These are phyloP conservation scores for Apteryx mantelli DNA, from an alignment of 2,113 vertebrate species.

Conservation along the genomic window DNA sequence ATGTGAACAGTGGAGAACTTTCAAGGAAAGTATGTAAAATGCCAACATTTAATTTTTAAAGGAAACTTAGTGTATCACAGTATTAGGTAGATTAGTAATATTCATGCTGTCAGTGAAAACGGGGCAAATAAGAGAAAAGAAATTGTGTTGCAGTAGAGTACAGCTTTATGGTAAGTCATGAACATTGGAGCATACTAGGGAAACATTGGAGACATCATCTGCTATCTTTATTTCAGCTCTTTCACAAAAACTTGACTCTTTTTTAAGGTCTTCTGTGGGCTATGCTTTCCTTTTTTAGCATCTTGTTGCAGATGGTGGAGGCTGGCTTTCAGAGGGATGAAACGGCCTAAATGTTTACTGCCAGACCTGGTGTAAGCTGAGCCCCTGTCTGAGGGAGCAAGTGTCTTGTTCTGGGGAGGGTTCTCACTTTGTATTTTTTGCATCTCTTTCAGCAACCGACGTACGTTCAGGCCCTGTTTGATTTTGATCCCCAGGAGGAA, in stretches of 20 bases:
- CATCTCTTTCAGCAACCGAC: constrained; percentile 82
- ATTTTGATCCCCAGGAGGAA: constrained; percentile 99
- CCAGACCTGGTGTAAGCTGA: neutral
- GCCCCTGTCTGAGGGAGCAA: neutral
- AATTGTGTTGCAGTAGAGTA: neutral
- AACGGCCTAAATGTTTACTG: neutral
- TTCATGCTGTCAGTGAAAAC: neutral
- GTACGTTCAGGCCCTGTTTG: constrained; percentile 97
- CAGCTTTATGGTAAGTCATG: neutral
- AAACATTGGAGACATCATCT: neutral
- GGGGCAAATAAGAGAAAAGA: neutral
- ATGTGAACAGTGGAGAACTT: neutral
- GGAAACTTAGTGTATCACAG: neutral
- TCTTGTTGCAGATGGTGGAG: neutral
- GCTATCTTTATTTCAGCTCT: neutral
- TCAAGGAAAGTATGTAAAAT: neutral
- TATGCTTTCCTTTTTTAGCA: neutral
- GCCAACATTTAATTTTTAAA: neutral
- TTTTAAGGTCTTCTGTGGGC: neutral
- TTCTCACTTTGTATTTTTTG: constrained; percentile 10
- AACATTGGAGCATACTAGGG: neutral
- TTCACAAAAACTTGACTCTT: neutral
- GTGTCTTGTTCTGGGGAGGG: neutral
- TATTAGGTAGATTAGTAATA: neutral
- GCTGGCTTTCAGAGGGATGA: neutral